Conservation (phyloP, 2,113 vertebrate species). For the Campylomormyrus tamandua region DNA sequence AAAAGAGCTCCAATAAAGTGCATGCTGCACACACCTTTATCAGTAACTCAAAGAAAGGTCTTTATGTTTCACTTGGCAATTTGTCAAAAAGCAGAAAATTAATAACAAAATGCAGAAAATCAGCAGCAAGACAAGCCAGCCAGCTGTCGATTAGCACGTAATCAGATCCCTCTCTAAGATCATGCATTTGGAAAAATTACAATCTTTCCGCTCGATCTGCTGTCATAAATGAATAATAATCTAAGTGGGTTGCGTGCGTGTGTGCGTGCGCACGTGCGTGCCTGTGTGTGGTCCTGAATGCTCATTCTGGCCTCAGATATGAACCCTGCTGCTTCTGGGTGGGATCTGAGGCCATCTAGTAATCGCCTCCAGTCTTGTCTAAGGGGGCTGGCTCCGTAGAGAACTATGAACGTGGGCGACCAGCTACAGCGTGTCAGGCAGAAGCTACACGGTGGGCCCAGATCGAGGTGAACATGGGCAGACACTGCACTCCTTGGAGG, state of each 20-base stretch:
- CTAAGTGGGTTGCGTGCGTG: constrained; percentile 7
- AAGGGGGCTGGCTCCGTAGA: background rate
- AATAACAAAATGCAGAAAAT: constrained; percentile 5
- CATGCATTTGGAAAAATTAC: constrained; percentile 35
- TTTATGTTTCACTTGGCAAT: constrained; percentile 4
- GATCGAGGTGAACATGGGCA: background rate
- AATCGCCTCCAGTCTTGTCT: background rate
- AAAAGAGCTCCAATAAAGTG: background rate
- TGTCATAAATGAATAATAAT: constrained; percentile 38
- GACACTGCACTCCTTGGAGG: background rate
- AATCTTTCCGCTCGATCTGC: constrained; percentile 36
- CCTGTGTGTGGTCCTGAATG: constrained; percentile 12
- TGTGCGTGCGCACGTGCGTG: background rate
- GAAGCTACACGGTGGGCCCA: background rate
- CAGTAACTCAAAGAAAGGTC: background rate
- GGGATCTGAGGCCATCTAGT: background rate
- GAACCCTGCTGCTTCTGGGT: background rate
- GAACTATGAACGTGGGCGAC: background rate
- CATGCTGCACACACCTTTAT: background rate
- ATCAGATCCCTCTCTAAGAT: constrained; percentile 24
- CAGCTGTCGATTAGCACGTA: constrained; percentile 25
- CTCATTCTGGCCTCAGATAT: background rate
- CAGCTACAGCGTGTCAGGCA: background rate
- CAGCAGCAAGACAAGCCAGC: background rate
- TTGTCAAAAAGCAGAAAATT: constrained; percentile 2